Percentiles rank a stretch among this genome's conserved stretches.
phyloP scores from a whole-genome alignment of 2,888 invertebrate genomes.

The Catotricha subobsoleta region DNA sequence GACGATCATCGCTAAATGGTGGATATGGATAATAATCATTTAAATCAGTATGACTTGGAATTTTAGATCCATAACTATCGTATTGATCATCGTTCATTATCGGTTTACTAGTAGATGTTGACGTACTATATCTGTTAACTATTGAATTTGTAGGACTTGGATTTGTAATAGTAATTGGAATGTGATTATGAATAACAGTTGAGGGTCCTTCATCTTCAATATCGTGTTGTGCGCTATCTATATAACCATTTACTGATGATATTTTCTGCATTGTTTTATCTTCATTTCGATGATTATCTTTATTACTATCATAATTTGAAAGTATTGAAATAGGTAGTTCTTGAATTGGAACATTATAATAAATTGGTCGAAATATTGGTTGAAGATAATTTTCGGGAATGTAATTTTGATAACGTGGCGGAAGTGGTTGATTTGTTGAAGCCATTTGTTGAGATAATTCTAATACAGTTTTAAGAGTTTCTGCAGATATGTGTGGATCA shows the following conservation, averaged over 20 bases:
- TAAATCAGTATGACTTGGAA: neutral
- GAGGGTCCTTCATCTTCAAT: neutral
- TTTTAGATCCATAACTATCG: constrained; percentile 23
- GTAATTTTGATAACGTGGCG: neutral
- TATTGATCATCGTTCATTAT: neutral
- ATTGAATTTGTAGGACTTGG: neutral
- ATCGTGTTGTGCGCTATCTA: neutral
- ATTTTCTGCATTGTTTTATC: neutral
- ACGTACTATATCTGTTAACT: neutral
- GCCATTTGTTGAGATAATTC: constrained; percentile 30
- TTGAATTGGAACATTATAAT: constrained; percentile 15
- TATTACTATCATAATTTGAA: neutral
- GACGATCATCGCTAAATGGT: neutral
- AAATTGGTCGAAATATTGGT: constrained; percentile 23
- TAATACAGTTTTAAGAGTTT: constrained; percentile 27
- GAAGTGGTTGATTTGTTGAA: constrained; percentile 15
- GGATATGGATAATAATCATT: constrained; percentile 8
- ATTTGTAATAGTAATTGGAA: constrained; percentile 5
- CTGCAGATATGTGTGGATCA: constrained; percentile 26
- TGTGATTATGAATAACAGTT: constrained; percentile 6
- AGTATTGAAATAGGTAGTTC: neutral
- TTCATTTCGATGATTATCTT: neutral
- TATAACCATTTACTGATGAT: neutral
- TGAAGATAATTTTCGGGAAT: constrained; percentile 15
- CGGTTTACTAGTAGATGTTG: neutral